These are phyloP conservation scores for Gadopsis bispinosus DNA, from an alignment of 2,797 vertebrate genomes.

Conservation along the genomic window DNA sequence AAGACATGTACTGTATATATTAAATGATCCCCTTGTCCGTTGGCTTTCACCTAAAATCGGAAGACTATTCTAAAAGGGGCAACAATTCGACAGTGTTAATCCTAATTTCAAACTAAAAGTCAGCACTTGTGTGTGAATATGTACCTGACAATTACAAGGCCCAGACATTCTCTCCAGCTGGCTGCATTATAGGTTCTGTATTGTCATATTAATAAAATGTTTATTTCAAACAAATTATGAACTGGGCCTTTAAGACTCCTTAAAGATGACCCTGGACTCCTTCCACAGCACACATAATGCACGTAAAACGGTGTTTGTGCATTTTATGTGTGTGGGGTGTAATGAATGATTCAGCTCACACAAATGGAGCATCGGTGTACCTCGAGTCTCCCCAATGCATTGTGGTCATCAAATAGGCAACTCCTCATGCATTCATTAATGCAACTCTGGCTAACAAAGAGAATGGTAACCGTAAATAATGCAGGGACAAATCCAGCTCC, in stretches of 20 bases:
- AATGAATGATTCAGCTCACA: constrained; percentile 77
- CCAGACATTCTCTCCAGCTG: constrained; percentile 2
- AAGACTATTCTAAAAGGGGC: not conserved
- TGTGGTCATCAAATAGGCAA: constrained; percentile 79
- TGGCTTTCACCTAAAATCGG: not conserved
- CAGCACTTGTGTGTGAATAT: not conserved
- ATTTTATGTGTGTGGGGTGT: constrained; percentile 11
- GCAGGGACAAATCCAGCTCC: constrained; percentile 68
- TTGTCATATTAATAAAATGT: not conserved
- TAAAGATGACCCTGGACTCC: constrained; percentile 34
- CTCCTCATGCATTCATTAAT: constrained; percentile 82
- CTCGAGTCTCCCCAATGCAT: constrained; percentile 64
- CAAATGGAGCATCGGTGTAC: constrained; percentile 80
- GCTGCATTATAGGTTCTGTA: constrained; percentile 1
- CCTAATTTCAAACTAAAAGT: constrained; percentile 7
- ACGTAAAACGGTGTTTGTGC: constrained; percentile 23
- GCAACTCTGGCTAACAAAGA: constrained; percentile 74
- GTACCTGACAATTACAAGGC: not conserved
- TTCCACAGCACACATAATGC: constrained; percentile 14
- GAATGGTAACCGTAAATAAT: constrained; percentile 79
- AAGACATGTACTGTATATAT: not conserved
- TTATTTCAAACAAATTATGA: too few species aligned
- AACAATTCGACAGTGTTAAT: not conserved
- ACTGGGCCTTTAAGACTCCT: constrained; percentile 4
- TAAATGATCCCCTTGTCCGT: too few species aligned